Evolutionary conservation across 2,797 vertebrate genomes (phyloP), one percentile per base, ranked within the genome.

Genomic region (Ibycter americanus): DNA sequence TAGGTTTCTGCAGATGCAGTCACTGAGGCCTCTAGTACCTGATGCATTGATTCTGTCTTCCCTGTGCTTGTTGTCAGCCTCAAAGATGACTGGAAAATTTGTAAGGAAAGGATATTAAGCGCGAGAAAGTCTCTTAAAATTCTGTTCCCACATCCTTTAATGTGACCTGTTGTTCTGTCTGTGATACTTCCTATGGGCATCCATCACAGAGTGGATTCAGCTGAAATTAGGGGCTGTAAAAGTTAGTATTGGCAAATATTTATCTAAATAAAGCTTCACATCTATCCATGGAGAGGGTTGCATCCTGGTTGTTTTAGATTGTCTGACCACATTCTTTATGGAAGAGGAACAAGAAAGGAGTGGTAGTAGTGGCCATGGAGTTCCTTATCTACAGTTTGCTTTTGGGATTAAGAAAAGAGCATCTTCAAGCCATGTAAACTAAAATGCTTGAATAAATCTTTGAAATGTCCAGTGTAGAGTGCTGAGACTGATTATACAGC

Each of bases 211-310:
- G 68, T 32, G 9, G 12, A 46, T 84, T 89, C 71, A 63, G 47
- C 14, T 89, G n/a, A 70, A 82, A 49, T 87, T 42, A 49, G 16
- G 14, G 31, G 10, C n/a, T 87, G 7, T 85, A 31, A 63, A 52
- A 49, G 23, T 87, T 58, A 63, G 13, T 32, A 7, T 15, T 79
- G 62, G 7, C 18, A 44, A 19, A 44, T 44, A 44, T 17, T 44
- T 44, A 67, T 82, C 55, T 70, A 66, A 77, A 21, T 55, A 46
- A 90, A 61, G 4, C 22, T 85, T 59, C 38, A 17, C 27, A 16
- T 72, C 38, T 61, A 0, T 44, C 26, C 4, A 0, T 16, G 16
- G 22, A 7, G 23, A 3, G 5, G 0, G 11, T 54, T 88, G 21
- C 17, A 31, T 49, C 26, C 55, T 49, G 38, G 1, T 49, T 63